Evolutionary conservation across 2,113 vertebrate species (phyloP).

Genomic region (Columbina picui): DNA sequence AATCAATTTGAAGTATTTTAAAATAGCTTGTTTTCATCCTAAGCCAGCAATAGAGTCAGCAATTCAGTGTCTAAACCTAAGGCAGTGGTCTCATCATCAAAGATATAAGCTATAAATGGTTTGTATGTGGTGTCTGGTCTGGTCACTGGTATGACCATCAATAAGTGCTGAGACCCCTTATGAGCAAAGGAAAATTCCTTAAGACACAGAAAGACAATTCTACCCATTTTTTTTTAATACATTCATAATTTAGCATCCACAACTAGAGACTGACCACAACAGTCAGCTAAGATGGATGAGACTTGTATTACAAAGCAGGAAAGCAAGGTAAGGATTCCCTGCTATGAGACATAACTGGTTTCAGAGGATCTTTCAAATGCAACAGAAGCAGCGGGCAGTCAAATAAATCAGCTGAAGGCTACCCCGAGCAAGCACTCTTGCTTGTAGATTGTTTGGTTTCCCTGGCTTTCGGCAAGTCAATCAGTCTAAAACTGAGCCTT

Average conservation of each 20-base stretch:
- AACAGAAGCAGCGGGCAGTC: background rate
- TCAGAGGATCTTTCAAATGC: background rate
- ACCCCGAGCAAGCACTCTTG: background rate
- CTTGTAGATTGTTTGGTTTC: background rate
- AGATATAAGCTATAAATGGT: background rate
- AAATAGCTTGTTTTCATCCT: background rate
- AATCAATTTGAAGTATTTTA: constrained; percentile 1
- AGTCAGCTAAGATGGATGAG: background rate
- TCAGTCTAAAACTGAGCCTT: background rate
- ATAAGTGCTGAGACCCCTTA: background rate
- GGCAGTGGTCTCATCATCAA: background rate
- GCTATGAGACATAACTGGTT: background rate
- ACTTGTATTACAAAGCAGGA: background rate
- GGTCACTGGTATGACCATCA: background rate
- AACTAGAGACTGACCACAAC: background rate
- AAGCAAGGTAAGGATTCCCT: background rate
- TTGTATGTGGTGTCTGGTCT: background rate
- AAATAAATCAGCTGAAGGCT: background rate
- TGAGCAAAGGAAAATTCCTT: background rate
- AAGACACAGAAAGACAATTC: background rate
- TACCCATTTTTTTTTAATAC: background rate
- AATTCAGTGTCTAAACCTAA: background rate
- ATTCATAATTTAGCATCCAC: background rate
- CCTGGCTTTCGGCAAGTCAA: background rate
- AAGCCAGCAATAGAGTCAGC: background rate